Conservation (phyloP, 2,888 invertebrate species). For the Meganola albula region DNA sequence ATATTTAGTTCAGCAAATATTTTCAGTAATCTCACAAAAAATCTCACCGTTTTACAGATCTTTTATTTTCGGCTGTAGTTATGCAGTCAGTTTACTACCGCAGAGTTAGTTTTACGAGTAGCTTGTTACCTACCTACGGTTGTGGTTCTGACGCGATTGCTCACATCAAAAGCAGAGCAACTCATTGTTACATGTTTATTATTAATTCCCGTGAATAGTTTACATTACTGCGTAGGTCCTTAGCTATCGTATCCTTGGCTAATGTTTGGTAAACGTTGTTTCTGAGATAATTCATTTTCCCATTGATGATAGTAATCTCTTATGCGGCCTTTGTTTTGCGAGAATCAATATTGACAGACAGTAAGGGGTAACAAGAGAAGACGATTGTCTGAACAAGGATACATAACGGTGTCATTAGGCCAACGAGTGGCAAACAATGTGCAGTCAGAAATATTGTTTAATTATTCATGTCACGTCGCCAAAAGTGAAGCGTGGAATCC, state of each 20-base stretch:
- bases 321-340: slow-evolving; percentile 25
- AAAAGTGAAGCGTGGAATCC: slow-evolving; percentile 50
- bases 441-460: slow-evolving; percentile 39
- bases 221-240: slow-evolving; percentile 48
- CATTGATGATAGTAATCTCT: slow-evolving; percentile 12
- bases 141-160: slow-evolving; percentile 56
- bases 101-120: slow-evolving; percentile 72
- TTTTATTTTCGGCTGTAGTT: slow-evolving; percentile 21
- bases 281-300: slow-evolving; percentile 29
- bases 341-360: slow-evolving; percentile 33
- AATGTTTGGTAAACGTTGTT: slow-evolving; percentile 42
- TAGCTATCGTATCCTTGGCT: slow-evolving; percentile 58
- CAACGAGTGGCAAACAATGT: slow-evolving; percentile 51
- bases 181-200: slow-evolving; percentile 72
- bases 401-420: slow-evolving; percentile 59
- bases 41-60: slow-evolving; percentile 7
- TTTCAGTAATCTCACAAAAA: slow-evolving; percentile 16
- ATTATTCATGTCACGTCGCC: slow-evolving; percentile 60
- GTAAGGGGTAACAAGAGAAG: slow-evolving; percentile 26
- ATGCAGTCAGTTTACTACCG: slow-evolving; percentile 22
- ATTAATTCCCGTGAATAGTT: slow-evolving; percentile 61
- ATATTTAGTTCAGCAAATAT: slow-evolving; percentile 26
- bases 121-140: slow-evolving; percentile 36
- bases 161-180: slow-evolving; percentile 55
- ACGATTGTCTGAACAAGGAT: slow-evolving; percentile 39